Evolutionary conservation across 2,113 vertebrate genomes (phyloP).

Genomic region (Myocastor coypus): DNA sequence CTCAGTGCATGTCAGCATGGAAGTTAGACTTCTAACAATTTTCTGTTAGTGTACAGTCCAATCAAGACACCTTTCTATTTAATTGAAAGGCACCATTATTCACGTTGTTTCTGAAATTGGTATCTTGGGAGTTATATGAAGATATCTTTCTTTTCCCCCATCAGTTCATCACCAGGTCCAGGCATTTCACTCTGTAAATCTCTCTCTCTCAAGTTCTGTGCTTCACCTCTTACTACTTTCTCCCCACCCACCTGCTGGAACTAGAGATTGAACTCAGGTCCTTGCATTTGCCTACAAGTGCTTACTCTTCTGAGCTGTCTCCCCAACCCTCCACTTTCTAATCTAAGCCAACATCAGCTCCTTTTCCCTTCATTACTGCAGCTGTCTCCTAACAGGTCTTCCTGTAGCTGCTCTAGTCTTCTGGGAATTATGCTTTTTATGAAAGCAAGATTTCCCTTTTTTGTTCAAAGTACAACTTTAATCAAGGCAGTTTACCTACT

Average conservation of each 20-base stretch:
- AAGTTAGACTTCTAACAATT: not conserved
- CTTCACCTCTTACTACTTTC: not conserved
- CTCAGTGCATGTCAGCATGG: not conserved
- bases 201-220: not conserved
- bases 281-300: too few species aligned
- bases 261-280: too few species aligned
- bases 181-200: not conserved
- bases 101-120: not conserved
- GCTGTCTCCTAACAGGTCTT: not conserved
- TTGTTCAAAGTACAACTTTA: not conserved
- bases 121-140: not conserved
- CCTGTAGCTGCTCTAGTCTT: not conserved
- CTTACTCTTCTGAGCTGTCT: too few species aligned
- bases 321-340: not conserved
- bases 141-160: not conserved
- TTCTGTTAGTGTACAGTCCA: not conserved
- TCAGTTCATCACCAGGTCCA: not conserved
- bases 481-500: not conserved
- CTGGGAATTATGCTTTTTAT: not conserved
- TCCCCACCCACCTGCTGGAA: not conserved
- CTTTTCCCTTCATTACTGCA: not conserved
- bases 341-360: not conserved
- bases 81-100: not conserved
- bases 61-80: not conserved
- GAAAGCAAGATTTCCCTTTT: not conserved